phyloP scores from a whole-genome alignment of 2,113 vertebrate species.

The Chlorodrepanis virens region DNA sequence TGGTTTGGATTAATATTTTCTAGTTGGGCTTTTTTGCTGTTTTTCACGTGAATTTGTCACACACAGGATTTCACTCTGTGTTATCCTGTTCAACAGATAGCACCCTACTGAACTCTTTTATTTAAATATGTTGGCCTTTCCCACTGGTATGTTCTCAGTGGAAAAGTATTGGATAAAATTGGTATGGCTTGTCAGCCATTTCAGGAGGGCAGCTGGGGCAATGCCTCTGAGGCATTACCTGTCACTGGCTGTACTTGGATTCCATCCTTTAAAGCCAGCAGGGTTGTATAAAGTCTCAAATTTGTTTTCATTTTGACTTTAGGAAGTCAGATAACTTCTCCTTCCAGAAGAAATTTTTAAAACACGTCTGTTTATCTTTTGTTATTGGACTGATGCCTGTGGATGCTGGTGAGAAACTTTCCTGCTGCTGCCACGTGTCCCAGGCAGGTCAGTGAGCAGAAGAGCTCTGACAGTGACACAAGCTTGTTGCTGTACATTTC shows the following conservation, averaged over 20 bases:
- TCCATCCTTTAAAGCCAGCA: background rate
- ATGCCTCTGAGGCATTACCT: background rate
- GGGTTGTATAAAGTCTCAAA: background rate
- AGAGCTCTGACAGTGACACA: background rate
- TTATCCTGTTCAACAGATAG: background rate
- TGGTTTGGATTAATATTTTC: background rate
- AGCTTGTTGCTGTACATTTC: background rate
- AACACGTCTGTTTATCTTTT: background rate
- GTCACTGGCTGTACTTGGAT: background rate
- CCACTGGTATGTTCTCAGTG: background rate
- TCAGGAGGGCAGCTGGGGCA: background rate
- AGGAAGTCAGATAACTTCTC: background rate
- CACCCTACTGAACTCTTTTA: background rate
- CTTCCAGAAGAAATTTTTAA: background rate
- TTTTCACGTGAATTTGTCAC: background rate
- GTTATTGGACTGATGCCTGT: background rate
- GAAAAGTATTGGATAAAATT: background rate
- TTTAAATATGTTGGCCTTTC: background rate
- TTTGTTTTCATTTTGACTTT: background rate
- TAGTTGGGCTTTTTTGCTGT: background rate
- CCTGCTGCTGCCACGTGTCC: background rate
- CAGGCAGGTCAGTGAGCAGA: background rate
- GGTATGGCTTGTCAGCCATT: background rate
- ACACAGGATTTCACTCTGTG: background rate
- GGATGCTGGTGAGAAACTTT: background rate